Base-by-base conservation (phyloP, 2,888 invertebrate genomes). In the Macrophya annulata region DNA sequence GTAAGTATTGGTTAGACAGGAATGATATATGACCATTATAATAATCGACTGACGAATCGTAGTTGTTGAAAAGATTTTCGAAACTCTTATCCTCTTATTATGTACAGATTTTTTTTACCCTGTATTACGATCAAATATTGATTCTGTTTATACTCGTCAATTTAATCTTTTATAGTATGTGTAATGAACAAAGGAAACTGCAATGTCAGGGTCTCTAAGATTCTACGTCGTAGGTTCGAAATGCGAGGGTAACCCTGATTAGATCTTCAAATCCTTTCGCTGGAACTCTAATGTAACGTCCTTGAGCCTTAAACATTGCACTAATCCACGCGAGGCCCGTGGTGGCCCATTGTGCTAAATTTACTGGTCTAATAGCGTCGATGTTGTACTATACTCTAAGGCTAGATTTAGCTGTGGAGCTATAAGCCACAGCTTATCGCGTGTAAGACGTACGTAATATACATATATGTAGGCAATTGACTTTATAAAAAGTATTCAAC, bases 341-440 rank as follows among this genome's bases (percentile, higher is more conserved):
- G 31, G 77, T 51, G 25, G 77, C 51, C 77, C 51, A 77, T 77
- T 77, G 77, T 37, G 77, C 77, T 77, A 77, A 77, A 77, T 77
- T 77, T 77, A 77, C 77, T 55, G 55, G 55, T 77, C 77, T 77
- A 77, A 77, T 55, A 55, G 51, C 48, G 77, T 25, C 77, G 77
- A 77, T 77, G 77, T 77, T 77, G 55, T 55, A 43, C 25, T 25
- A n/a, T 55, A 51, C 55, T 48, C 51, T 77, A 77, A 77, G 51
- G 77, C 77, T 55, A 77, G 77, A 77, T 77, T 77, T 51, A 77
- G 55, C 77, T 55, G 17, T 25, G 51, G 43, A 74, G 72, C 45
- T 45, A 10, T 74, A 74, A 74, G 72, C 72, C 45, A 40, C 51
- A 55, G 43, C 77, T 25, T 48, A 77, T 77, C 48, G 77, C 51